Conservation (phyloP, 2,113 vertebrate genomes). For the Myotis yumanensis region DNA sequence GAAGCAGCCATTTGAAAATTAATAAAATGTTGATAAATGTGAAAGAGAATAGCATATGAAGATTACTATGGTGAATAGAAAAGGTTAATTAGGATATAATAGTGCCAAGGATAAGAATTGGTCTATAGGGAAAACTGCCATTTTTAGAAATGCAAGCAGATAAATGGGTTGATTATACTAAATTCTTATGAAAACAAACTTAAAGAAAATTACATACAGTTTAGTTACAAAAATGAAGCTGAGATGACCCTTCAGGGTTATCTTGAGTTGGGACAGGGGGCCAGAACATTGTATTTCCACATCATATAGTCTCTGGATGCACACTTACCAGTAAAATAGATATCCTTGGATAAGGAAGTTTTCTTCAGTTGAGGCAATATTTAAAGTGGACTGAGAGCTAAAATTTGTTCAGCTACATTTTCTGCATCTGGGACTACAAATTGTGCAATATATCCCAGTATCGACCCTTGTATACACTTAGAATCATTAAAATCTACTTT, state of each 20-base stretch:
- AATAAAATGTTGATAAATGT: not conserved
- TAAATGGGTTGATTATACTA: not conserved
- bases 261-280: not conserved
- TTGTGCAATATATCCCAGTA: not conserved
- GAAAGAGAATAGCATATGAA: not conserved
- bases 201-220: not conserved
- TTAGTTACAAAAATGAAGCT: not conserved
- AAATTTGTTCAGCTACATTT: not conserved
- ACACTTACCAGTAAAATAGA: not conserved
- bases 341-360: not conserved
- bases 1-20: not conserved
- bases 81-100: not conserved
- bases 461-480: not conserved
- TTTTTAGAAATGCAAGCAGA: not conserved
- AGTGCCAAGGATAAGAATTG: not conserved
- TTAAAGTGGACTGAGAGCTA: not conserved
- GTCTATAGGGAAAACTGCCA: not conserved
- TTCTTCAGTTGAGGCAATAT: not conserved
- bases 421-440: not conserved
- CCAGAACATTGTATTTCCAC: not conserved
- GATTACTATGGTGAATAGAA: not conserved
- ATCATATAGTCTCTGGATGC: too few species aligned
- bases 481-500: not conserved
- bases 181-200: not conserved
- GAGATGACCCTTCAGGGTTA: not conserved